Evolutionary conservation across 2,797 vertebrate genomes (phyloP).

Genomic region (Sphenodon punctatus): DNA sequence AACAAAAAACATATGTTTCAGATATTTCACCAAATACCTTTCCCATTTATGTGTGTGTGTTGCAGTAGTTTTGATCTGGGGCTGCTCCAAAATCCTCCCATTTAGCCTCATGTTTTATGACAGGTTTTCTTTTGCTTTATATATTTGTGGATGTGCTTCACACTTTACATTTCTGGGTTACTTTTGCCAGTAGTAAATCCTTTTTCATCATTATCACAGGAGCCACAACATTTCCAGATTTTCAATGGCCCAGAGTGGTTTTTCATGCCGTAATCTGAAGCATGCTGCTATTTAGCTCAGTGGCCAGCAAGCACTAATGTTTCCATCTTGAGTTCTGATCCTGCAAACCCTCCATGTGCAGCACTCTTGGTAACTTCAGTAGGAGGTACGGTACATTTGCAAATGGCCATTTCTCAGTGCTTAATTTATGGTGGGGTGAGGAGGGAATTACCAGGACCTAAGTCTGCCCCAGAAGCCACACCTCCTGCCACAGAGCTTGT

Average conservation of each 20-base stretch:
- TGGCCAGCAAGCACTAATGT: not conserved
- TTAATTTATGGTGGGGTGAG: too few relatives aligned
- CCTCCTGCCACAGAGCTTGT: too few relatives aligned
- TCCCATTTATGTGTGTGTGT: slow-evolving; percentile 52
- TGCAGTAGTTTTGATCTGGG: slow-evolving; percentile 54
- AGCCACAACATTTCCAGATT: not conserved
- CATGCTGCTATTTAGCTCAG: not conserved
- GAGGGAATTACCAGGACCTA: too few relatives aligned
- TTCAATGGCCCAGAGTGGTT: not conserved
- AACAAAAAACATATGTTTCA: slow-evolving; percentile 80
- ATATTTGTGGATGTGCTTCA: slow-evolving; percentile 50
- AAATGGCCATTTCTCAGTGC: too few relatives aligned
- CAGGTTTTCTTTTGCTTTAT: slow-evolving; percentile 27
- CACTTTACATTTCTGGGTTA: not conserved
- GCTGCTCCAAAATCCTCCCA: slow-evolving; percentile 49
- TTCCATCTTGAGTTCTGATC: accelerated
- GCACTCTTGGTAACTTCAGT: not conserved
- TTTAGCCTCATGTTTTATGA: slow-evolving; percentile 48
- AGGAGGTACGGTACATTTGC: not conserved
- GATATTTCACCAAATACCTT: slow-evolving; percentile 74
- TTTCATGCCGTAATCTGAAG: not conserved
- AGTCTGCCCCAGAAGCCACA: too few relatives aligned
- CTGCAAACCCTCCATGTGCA: not conserved
- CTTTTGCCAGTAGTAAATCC: not conserved
- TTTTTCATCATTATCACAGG: slow-evolving; percentile 9